Conservation (phyloP, 2,888 invertebrate species). For the Dicyrtoma fusca region DNA sequence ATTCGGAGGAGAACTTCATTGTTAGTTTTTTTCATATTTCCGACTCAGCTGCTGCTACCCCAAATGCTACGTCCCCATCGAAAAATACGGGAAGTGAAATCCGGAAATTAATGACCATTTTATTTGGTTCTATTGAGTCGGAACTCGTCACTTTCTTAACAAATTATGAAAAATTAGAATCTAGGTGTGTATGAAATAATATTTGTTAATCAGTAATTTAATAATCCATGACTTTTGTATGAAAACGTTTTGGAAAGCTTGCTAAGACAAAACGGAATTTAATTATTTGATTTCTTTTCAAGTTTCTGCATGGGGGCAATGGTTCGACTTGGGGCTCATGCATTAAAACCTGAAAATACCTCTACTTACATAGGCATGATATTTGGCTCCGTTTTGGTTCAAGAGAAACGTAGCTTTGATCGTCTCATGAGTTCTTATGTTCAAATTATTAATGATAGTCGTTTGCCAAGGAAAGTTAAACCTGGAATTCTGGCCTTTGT, state of each 20-base stretch:
- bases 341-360: slow-evolving; percentile 83
- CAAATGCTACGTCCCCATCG: slow-evolving; percentile 48
- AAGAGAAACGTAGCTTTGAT: slow-evolving; percentile 89
- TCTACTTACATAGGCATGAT: slow-evolving; percentile 86
- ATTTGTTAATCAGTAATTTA: too few relatives aligned
- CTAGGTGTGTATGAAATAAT: slow-evolving; percentile 67
- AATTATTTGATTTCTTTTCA: neutral
- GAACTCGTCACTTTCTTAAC: slow-evolving; percentile 84
- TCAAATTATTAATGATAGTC: slow-evolving; percentile 77
- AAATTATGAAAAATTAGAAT: slow-evolving; percentile 84
- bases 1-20: slow-evolving; percentile 55
- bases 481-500: slow-evolving; percentile 90
- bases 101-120: slow-evolving; percentile 80
- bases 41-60: slow-evolving; percentile 42
- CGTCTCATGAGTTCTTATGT: slow-evolving; percentile 84
- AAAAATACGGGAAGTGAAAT: slow-evolving; percentile 64
- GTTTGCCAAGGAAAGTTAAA: slow-evolving; percentile 74
- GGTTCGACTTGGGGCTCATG: slow-evolving; percentile 88
- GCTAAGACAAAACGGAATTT: neutral
- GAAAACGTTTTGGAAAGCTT: too few relatives aligned
- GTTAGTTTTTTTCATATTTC: slow-evolving; percentile 51
- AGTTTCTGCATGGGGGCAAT: slow-evolving; percentile 94
- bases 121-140: slow-evolving; percentile 85
- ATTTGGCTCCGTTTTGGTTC: slow-evolving; percentile 81
- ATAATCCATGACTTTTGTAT: too few relatives aligned